Conservation (phyloP, 1,140 invertebrate genomes). For the Leptopilina boulardi region DNA sequence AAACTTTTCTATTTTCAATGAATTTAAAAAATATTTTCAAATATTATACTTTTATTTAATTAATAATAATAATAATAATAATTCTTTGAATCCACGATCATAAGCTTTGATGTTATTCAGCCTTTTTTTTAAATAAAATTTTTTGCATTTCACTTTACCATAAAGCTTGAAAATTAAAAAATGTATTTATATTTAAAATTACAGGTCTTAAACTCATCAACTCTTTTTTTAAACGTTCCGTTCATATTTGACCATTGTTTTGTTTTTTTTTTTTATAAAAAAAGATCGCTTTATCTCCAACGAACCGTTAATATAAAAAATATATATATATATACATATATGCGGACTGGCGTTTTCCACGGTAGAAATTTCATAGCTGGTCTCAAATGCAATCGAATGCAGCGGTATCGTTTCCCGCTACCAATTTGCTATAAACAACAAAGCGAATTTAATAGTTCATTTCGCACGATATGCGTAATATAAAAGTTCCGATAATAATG, state of each 20-base stretch:
- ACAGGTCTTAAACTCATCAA: not conserved
- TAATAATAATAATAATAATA: no score
- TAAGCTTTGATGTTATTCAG: no score
- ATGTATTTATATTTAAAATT: not conserved
- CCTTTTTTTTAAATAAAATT: no score
- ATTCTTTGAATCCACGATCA: no score
- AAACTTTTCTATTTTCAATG: not conserved
- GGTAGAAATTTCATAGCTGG: conserved; percentile 25
- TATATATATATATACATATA: not conserved
- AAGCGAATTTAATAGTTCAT: conserved; percentile 30
- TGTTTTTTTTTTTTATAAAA: not conserved
- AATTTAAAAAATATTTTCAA: no score
- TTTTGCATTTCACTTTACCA: no score
- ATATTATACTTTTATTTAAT: no score
- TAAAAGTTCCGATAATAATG: not conserved
- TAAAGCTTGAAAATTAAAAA: not conserved
- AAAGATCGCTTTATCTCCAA: not conserved
- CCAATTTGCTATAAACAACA: conserved; percentile 31
- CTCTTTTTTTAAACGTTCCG: not conserved
- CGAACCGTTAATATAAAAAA: conserved; percentile 14
- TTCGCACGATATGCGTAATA: conserved; percentile 18
- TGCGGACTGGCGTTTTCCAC: not conserved
- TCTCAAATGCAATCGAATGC: conserved; percentile 24
- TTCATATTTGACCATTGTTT: not conserved
- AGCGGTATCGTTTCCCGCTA: conserved; percentile 18